Percentiles rank a stretch among this genome's conserved stretches.
phyloP scores from a whole-genome alignment of 2,113 vertebrate species.

The Neofelis nebulosa region DNA sequence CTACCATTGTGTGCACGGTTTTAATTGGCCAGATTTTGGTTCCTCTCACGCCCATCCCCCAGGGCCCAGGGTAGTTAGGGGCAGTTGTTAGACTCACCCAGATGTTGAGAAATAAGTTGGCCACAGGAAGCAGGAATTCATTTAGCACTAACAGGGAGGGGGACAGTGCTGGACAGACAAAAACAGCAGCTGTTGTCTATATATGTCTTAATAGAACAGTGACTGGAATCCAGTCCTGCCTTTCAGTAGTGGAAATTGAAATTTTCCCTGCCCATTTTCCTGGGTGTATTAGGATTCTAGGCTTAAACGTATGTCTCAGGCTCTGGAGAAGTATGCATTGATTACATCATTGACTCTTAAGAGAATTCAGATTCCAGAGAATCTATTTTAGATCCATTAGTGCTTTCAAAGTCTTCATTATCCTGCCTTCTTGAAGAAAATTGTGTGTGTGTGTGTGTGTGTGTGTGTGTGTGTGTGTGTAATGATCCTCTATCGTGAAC shows the following conservation, averaged over 20 bases:
- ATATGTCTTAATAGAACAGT: not conserved
- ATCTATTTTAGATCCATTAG: not conserved
- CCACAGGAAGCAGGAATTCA: not conserved
- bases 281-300: not conserved
- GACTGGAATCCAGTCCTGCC: not conserved
- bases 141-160: not conserved
- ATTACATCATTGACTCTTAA: not conserved
- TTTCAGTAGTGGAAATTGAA: too few relatives aligned
- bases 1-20: not conserved
- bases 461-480: not conserved
- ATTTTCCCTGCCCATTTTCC: not conserved
- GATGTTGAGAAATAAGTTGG: not conserved
- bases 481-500: not conserved
- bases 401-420: not conserved
- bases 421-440: not conserved
- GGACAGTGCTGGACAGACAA: not conserved
- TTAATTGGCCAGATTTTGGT: not conserved
- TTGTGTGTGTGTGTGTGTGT: not conserved
- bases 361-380: not conserved
- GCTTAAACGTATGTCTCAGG: not conserved
- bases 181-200: not conserved
- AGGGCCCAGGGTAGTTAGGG: not conserved
- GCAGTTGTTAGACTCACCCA: too few relatives aligned
- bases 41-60: not conserved
- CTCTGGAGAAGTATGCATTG: not conserved